Percentiles rank a stretch among this genome's conserved stretches.
Evolutionary conservation across 2,113 vertebrate species (phyloP).

Genomic region (Brachypodius melanocephalos): DNA sequence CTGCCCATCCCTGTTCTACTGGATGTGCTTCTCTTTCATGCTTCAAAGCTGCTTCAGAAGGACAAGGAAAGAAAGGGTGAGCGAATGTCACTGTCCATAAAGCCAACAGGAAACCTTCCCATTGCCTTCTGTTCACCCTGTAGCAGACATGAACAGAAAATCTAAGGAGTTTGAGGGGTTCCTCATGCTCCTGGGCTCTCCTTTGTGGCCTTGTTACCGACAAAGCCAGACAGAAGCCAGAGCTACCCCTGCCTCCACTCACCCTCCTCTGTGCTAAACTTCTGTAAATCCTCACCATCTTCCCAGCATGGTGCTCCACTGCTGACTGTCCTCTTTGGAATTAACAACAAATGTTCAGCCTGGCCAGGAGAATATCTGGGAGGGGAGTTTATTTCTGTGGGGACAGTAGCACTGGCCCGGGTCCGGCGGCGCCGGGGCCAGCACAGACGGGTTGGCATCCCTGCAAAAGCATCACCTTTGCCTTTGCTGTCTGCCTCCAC

Average conservation of each 20-base stretch:
- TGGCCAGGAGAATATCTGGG: neutral
- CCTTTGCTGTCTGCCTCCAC: constrained; percentile 36
- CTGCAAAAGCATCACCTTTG: constrained; percentile 42
- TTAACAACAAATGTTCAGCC: neutral
- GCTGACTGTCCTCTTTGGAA: neutral
- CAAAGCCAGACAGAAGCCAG: neutral
- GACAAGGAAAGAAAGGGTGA: neutral
- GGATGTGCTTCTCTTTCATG: neutral
- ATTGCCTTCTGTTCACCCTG: neutral
- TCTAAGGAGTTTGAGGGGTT: neutral
- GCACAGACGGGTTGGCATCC: constrained; percentile 18
- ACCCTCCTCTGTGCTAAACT: neutral
- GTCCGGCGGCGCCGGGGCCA: accelerated
- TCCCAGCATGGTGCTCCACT: neutral
- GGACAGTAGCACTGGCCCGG: neutral
- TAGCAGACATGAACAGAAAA: neutral
- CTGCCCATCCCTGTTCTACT: neutral
- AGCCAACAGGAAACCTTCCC: neutral
- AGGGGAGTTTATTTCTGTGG: neutral
- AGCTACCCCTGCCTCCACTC: neutral
- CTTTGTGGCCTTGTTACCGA: neutral
- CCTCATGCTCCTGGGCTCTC: neutral
- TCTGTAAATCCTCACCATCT: neutral
- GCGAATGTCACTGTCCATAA: neutral
- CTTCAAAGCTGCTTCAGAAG: neutral